Percentiles rank a stretch among this genome's conserved stretches.
phyloP scores from a whole-genome alignment of 30 jellyfish, hydroid and myxozoan species.

The Aurelia aurita region DNA sequence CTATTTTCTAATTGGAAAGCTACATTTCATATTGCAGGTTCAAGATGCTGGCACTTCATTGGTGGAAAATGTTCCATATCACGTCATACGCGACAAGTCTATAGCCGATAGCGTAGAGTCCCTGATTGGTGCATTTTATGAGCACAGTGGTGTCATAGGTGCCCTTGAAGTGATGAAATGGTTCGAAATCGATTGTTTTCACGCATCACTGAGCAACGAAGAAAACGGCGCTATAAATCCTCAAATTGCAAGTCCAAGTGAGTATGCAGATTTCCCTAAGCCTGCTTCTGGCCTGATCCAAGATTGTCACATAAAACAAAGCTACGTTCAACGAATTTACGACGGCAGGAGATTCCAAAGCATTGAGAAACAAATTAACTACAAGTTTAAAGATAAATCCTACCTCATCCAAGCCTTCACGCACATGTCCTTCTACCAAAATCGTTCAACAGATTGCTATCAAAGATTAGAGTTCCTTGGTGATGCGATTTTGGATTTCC shows the following conservation, averaged over 20 bases:
- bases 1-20: too few species aligned
- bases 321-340: conserved; percentile 31
- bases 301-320: not conserved
- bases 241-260: not conserved
- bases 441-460: conserved; percentile 75
- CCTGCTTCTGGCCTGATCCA: conserved; percentile 50
- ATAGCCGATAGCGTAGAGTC: conserved; percentile 92
- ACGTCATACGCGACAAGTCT: too few species aligned
- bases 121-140: conserved; percentile 82
- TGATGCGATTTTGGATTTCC: conserved; percentile 91
- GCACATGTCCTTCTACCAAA: conserved; percentile 76
- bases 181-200: conserved; percentile 50
- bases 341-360: conserved; percentile 18
- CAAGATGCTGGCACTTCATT: too few species aligned
- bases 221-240: not conserved
- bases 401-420: conserved; percentile 84
- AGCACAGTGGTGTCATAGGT: conserved; percentile 53
- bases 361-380: conserved; percentile 57
- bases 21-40: too few species aligned
- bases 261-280: conserved; percentile 69
- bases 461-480: conserved; percentile 94
- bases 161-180: conserved; percentile 68
- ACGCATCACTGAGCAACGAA: not conserved
- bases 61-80: conserved; percentile 18
- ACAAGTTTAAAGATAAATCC: conserved; percentile 76